Percentiles rank a stretch among this genome's conserved stretches.
Evolutionary conservation across 2,113 vertebrate species (phyloP).

Genomic region (Polypterus senegalus): DNA sequence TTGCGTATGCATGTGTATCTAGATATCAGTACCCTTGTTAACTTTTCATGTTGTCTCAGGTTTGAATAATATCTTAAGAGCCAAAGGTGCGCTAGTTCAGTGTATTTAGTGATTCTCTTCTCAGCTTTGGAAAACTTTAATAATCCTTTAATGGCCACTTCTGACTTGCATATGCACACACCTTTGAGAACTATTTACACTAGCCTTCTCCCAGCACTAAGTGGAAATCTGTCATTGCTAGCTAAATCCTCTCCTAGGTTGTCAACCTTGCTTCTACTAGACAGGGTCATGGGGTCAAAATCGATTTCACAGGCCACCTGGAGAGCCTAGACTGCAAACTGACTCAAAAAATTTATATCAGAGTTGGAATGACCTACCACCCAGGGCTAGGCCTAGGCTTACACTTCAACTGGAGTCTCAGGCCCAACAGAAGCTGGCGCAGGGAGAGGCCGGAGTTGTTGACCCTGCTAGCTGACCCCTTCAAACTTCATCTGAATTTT

Average conservation of each 20-base stretch:
- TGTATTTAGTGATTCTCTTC: slow-evolving; percentile 17
- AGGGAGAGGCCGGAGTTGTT: slow-evolving; percentile 67
- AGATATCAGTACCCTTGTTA: no score
- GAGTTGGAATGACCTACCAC: slow-evolving; percentile 66
- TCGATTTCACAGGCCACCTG: slow-evolving; percentile 98
- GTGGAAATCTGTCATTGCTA: slow-evolving; percentile 77
- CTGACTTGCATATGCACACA: slow-evolving; percentile 43
- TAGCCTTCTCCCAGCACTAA: slow-evolving; percentile 57
- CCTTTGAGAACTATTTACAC: slow-evolving; percentile 58
- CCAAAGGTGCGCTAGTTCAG: slow-evolving; percentile 4
- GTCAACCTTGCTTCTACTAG: slow-evolving; percentile 66
- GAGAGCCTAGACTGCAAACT: slow-evolving; percentile 87
- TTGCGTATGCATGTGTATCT: no score
- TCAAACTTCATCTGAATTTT: slow-evolving; percentile 99
- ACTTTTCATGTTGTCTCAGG: no score
- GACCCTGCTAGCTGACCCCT: slow-evolving; percentile 89
- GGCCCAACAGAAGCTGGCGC: slow-evolving; percentile 53
- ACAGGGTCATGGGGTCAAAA: slow-evolving; percentile 91
- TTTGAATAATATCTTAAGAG: slow-evolving; percentile 4
- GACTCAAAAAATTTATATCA: slow-evolving; percentile 97
- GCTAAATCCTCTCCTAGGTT: slow-evolving; percentile 76
- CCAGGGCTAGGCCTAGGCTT: slow-evolving; percentile 58
- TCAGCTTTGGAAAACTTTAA: slow-evolving; percentile 41
- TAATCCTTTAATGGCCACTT: slow-evolving; percentile 66
- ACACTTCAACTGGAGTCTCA: slow-evolving; percentile 46